Base-by-base conservation (phyloP, 2,113 vertebrate genomes). In the Phaetusa simplex region DNA sequence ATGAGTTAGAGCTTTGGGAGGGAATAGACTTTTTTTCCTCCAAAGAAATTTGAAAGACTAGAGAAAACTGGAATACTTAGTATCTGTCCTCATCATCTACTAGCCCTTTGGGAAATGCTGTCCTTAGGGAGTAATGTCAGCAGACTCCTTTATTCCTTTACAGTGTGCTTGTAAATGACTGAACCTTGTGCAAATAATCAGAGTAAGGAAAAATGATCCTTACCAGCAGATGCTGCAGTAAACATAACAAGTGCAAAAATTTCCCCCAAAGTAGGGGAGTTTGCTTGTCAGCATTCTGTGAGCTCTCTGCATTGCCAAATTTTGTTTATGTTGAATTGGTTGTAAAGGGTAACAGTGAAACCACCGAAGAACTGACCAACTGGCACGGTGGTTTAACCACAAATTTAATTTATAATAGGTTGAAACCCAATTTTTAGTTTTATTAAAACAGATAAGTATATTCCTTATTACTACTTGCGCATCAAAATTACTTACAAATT, bases 291-390 rank as follows among this genome's bases (percentile, higher is more conserved):
- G 49, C 34, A n/a, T 83, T 71, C 88, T 64, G 32, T 83, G 71
- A 93, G 12, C 18, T 70, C 14, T 91, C 55, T 71, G 34, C 11
- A 3, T 59, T 81, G 84, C 15, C 26, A 67, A 26, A 85, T 97
- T 96, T 97, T 4, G 11, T 82, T 86, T 85, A 59, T 77, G 79
- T 72, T 72, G 58, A 93, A 86, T 80, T 66, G 42, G 6, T 91
- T 82, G 38, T 53, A 93, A 95, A 95, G 47, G 55, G 11, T 47
- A 92, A 79, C 56, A 86, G 62, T 82, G 88, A 94, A 94, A 77
- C 40, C 65, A 86, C 62, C 69, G 43, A 92, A 96, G 45, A 92
- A 56, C 11, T 70, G 92, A 38, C 23, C 23, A 27, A 53, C n/a
- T 91, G 62, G 42, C 58, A 58, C 45, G 55, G 53, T 95, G 78